A percentile compares a stretch with the other conserved stretches of the same genome.
phyloP scores from a whole-genome alignment of 2,797 vertebrate species.

The Helostoma temminkii region DNA sequence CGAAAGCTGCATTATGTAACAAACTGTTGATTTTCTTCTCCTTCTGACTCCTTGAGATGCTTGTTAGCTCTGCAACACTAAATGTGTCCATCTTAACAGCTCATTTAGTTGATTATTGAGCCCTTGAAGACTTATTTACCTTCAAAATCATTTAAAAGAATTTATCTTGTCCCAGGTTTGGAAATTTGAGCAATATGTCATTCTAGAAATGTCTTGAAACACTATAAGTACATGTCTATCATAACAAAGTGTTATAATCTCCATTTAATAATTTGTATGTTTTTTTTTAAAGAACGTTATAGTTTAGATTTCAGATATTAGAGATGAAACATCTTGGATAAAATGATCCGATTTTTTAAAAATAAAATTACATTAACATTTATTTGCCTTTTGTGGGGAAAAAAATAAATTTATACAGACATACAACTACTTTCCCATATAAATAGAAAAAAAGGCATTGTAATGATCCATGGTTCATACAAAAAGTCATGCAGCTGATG shows the following conservation, averaged over 20 bases:
- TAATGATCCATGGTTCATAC: background rate
- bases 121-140: conserved; percentile 8
- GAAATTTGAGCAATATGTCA: too few species aligned
- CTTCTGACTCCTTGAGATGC: conserved; percentile 38
- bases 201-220: too few species aligned
- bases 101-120: conserved; percentile 16
- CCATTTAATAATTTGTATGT: too few species aligned
- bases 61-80: conserved; percentile 32
- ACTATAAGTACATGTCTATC: too few species aligned
- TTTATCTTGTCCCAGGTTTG: background rate
- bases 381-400: too few species aligned
- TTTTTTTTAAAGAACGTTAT: too few species aligned
- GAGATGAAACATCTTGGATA: too few species aligned
- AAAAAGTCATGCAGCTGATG: background rate
- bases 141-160: background rate
- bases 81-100: conserved; percentile 12
- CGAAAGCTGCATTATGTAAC: conserved; percentile 43
- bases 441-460: background rate
- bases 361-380: too few species aligned
- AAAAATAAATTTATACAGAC: background rate
- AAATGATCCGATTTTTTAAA: too few species aligned
- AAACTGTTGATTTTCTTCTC: conserved; percentile 59
- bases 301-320: too few species aligned
- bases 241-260: too few species aligned
- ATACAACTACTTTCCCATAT: too few species aligned